These are phyloP conservation scores for Andrena trimmerana DNA, from an alignment of 2,888 invertebrate species.

Conservation along the genomic window DNA sequence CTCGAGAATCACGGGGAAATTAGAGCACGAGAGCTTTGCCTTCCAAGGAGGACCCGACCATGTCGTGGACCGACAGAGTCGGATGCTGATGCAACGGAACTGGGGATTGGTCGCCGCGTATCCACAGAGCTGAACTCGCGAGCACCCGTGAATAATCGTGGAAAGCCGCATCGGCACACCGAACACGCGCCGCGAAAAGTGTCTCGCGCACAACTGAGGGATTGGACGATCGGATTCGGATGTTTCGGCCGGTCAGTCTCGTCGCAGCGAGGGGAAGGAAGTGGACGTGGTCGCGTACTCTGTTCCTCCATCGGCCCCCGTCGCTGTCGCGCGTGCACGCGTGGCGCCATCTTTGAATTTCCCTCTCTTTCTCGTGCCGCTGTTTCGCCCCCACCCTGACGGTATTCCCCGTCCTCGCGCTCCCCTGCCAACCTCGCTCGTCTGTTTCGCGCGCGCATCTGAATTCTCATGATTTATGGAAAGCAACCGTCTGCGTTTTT, in stretches of 20 bases:
- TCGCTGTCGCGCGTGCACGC: conserved; percentile 45
- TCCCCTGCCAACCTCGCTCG: conserved; percentile 10
- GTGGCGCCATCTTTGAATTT: conserved; percentile 70
- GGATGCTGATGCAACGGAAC: conserved; percentile 58
- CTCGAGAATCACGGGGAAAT: conserved; percentile 1
- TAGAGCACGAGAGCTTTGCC: background rate
- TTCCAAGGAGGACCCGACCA: conserved; percentile 16
- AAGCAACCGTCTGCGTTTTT: background rate
- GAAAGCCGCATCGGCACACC: background rate
- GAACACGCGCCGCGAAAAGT: conserved; percentile 40
- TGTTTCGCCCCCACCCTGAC: background rate
- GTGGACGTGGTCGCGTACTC: conserved; percentile 15
- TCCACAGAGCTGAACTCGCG: conserved; percentile 10
- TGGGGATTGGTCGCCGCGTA: conserved; percentile 46
- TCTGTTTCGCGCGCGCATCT: conserved; percentile 41
- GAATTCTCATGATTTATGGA: conserved; percentile 16
- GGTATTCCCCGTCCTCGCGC: background rate
- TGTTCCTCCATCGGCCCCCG: background rate
- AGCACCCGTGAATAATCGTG: conserved; percentile 4
- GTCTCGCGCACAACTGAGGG: conserved; percentile 71
- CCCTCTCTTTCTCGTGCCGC: conserved; percentile 35
- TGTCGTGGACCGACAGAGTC: conserved; percentile 26
- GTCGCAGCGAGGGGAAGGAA: conserved; percentile 23
- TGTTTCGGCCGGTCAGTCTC: conserved; percentile 48
- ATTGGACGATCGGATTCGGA: conserved; percentile 54